Percentiles rank a stretch among this genome's conserved stretches.
phyloP scores from a whole-genome alignment of 37 sponge, comb jelly and placozoan genomes.

The Cliona cf. orientalis region DNA sequence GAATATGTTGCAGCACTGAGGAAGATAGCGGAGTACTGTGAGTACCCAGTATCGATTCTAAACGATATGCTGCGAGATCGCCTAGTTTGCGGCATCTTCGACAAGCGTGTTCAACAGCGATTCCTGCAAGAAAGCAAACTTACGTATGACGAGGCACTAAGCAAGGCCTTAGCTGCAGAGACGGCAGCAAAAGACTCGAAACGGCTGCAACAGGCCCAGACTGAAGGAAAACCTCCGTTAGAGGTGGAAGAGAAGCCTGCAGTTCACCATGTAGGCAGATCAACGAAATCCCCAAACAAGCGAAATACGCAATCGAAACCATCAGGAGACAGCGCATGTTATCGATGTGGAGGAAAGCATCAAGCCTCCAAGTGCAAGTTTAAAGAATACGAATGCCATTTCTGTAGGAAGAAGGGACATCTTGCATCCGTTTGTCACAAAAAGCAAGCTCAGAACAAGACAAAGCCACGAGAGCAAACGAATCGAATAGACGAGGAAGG shows the following conservation, averaged over 20 bases:
- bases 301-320: too few relatives aligned
- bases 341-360: slow-evolving; percentile 13
- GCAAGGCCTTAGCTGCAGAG: slow-evolving; percentile 13
- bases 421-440: background rate
- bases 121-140: slow-evolving; percentile 15
- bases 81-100: slow-evolving; percentile 14
- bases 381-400: background rate
- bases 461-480: too few relatives aligned
- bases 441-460: background rate
- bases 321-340: too few relatives aligned
- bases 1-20: slow-evolving; percentile 22
- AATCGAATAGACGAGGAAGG: too few relatives aligned
- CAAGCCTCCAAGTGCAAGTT: background rate
- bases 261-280: too few relatives aligned
- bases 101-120: too few relatives aligned
- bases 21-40: slow-evolving; percentile 19
- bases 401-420: slow-evolving; percentile 17
- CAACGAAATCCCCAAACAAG: too few relatives aligned
- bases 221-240: too few relatives aligned
- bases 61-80: slow-evolving; percentile 35
- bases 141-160: slow-evolving; percentile 1
- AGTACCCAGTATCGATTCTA: background rate
- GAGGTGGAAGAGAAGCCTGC: too few relatives aligned
- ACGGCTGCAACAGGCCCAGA: too few relatives aligned
- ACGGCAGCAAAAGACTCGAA: background rate